Evolutionary conservation across 2,113 vertebrate genomes (phyloP).

Genomic region (Xiphorhynchus elegans): DNA sequence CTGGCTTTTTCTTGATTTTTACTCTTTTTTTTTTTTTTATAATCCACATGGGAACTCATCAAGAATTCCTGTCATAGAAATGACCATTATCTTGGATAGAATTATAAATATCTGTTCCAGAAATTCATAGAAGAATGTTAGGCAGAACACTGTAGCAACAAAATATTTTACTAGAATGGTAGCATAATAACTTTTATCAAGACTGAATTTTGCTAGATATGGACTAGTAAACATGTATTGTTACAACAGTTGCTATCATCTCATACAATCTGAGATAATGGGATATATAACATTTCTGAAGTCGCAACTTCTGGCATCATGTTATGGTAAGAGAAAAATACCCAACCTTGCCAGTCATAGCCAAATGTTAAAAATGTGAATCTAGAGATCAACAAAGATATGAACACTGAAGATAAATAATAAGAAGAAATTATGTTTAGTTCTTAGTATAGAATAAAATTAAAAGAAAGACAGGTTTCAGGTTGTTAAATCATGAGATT

Average conservation of each 20-base stretch:
- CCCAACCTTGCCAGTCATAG: not conserved
- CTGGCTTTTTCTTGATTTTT: not conserved
- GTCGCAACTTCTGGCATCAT: not conserved
- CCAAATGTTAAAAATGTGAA: not conserved
- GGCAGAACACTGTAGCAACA: not conserved
- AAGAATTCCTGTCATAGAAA: not conserved
- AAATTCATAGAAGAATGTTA: not conserved
- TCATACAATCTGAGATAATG: not conserved
- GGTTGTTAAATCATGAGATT: not conserved
- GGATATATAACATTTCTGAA: not conserved
- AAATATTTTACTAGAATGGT: not conserved
- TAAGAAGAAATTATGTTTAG: not conserved
- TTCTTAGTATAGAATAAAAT: not conserved
- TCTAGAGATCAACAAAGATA: not conserved
- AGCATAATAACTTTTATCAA: not conserved
- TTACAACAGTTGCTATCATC: not conserved
- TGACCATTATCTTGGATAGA: not conserved
- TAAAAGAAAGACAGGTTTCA: not conserved
- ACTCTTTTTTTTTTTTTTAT: not conserved
- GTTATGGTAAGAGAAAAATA: not conserved
- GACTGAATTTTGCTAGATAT: not conserved
- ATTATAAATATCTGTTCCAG: not conserved
- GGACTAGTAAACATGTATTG: not conserved
- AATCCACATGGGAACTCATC: not conserved
- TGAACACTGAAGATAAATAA: not conserved